Evolutionary conservation across 2,888 invertebrate genomes (phyloP).

Genomic region (Digitonthophagus gazella): DNA sequence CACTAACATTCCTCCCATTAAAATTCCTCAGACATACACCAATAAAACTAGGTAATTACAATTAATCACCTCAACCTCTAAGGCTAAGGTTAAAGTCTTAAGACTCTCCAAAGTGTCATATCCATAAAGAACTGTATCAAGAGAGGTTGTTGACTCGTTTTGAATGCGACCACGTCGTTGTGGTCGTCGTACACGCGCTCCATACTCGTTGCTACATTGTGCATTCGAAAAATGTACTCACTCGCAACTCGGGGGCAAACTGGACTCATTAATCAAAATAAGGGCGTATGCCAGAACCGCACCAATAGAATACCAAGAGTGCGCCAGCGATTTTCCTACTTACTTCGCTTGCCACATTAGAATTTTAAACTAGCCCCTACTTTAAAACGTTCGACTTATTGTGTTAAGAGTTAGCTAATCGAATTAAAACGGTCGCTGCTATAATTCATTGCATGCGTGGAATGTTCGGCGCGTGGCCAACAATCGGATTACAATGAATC

Average conservation of each 20-base stretch:
- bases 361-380: no score
- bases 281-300: background rate
- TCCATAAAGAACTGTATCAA: background rate
- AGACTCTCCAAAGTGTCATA: background rate
- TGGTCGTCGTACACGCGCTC: no score
- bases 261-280: background rate
- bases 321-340: no score
- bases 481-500: no score
- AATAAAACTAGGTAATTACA: background rate
- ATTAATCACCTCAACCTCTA: background rate
- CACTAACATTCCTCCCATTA: background rate
- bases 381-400: no score
- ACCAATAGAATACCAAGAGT: no score
- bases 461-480: no score
- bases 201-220: background rate
- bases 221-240: background rate
- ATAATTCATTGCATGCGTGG: no score
- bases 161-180: background rate
- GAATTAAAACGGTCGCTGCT: no score
- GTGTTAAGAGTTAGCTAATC: no score
- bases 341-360: no score
- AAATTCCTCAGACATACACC: background rate
- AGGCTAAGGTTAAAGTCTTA: no score
- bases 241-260: background rate
- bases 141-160: background rate